A percentile compares a stretch with the other conserved stretches of the same genome.
phyloP scores from a whole-genome alignment of 2,113 vertebrate species.

The Vimba vimba region DNA sequence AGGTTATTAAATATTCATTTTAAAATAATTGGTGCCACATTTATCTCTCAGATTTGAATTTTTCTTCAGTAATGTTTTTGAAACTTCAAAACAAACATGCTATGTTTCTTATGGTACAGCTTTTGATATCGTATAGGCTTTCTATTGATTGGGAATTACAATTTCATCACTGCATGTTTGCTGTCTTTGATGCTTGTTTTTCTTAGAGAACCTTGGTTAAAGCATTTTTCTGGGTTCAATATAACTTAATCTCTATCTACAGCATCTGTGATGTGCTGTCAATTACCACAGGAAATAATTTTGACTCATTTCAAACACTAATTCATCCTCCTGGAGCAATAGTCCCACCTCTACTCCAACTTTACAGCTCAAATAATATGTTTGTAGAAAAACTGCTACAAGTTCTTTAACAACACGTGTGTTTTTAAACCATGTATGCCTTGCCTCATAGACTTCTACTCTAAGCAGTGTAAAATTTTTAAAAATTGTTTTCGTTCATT shows the following conservation, averaged over 20 bases:
- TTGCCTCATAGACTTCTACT: background rate
- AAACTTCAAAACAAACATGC: constrained; percentile 17
- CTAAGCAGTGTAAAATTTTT: background rate
- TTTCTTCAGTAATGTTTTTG: background rate
- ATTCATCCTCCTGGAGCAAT: background rate
- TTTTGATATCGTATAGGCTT: background rate
- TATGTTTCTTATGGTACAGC: background rate
- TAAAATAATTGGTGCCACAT: constrained; percentile 2
- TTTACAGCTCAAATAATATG: background rate
- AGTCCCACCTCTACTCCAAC: background rate
- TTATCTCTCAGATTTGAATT: background rate
- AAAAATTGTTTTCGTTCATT: no score
- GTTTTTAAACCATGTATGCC: no score
- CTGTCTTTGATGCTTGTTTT: constrained; percentile 9
- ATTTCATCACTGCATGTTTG: constrained; percentile 16
- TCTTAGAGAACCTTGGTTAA: background rate
- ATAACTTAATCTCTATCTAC: background rate
- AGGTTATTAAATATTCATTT: constrained; percentile 1
- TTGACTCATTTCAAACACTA: background rate
- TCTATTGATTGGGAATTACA: constrained; percentile 8
- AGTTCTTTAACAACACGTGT: background rate
- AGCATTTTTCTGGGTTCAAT: background rate
- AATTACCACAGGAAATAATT: constrained; percentile 19
- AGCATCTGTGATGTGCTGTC: background rate
- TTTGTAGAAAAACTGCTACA: background rate